phyloP scores from a whole-genome alignment of 92 coral and sea anemone genomes.

The Meandrina meandrites region DNA sequence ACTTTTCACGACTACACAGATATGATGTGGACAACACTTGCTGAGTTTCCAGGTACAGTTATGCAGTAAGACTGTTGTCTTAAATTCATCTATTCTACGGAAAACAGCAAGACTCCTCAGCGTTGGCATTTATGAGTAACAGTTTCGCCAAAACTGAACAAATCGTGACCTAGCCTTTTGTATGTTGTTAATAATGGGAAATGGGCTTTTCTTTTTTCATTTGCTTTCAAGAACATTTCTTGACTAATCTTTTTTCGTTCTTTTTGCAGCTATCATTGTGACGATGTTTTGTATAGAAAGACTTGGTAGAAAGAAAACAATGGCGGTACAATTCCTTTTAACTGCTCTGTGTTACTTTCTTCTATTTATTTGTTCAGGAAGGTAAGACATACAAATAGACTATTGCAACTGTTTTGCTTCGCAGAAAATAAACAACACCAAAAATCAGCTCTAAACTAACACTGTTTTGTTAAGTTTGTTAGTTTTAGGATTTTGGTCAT shows the following conservation, averaged over 20 bases:
- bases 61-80: too few relatives aligned
- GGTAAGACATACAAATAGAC: conserved; percentile 39
- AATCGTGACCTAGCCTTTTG: too few relatives aligned
- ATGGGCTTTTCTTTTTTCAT: too few relatives aligned
- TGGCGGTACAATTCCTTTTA: conserved; percentile 70
- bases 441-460: too few relatives aligned
- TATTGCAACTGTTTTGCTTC: background rate
- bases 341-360: conserved; percentile 65
- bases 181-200: too few relatives aligned
- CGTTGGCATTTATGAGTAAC: too few relatives aligned
- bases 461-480: too few relatives aligned
- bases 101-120: too few relatives aligned
- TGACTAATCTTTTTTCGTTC: background rate
- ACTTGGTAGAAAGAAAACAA: conserved; percentile 80
- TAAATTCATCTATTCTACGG: too few relatives aligned
- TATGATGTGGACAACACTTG: conserved; percentile 93
- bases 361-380: conserved; percentile 74
- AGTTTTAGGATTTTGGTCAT: too few relatives aligned
- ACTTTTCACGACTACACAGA: conserved; percentile 82
- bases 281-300: conserved; percentile 75
- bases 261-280: conserved; percentile 60
- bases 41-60: conserved; percentile 86
- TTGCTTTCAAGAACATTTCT: background rate
- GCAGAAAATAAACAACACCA: background rate
- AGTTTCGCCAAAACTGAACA: background rate